Evolutionary conservation across 2,797 vertebrate species (phyloP).

Genomic region (Cetoscarus ocellatus): DNA sequence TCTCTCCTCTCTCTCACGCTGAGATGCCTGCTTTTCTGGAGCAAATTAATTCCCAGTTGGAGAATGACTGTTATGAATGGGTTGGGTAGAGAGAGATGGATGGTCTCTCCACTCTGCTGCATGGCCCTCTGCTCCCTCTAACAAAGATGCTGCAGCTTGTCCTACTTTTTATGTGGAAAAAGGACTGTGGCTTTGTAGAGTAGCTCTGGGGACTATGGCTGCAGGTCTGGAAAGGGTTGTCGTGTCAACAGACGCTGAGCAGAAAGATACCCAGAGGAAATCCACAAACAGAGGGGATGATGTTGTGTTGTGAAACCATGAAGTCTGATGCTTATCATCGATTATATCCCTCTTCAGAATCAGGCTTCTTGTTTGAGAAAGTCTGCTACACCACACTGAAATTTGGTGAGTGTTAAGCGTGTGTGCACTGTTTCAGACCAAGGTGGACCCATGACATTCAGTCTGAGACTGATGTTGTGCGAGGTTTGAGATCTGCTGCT

Average conservation of each 20-base stretch:
- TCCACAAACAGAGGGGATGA: constrained; percentile 44
- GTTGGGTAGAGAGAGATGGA: constrained; percentile 64
- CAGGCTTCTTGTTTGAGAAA: constrained; percentile 32
- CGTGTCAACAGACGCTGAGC: constrained; percentile 61
- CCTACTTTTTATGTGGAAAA: constrained; percentile 73
- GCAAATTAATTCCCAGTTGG: constrained; percentile 78
- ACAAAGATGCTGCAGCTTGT: constrained; percentile 76
- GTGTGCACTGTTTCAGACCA: constrained; percentile 18
- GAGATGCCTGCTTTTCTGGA: constrained; percentile 69
- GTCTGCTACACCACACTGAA: constrained; percentile 33
- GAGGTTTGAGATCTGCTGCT: constrained; percentile 8
- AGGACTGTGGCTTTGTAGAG: constrained; percentile 73
- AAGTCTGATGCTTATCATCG: constrained; percentile 51
- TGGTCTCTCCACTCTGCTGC: constrained; percentile 62
- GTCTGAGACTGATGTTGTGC: constrained; percentile 25
- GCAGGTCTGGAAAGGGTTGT: constrained; percentile 57
- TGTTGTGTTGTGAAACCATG: constrained; percentile 42
- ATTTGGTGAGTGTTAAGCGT: constrained; percentile 29
- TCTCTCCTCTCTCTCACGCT: constrained; percentile 35
- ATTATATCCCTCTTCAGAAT: constrained; percentile 42
- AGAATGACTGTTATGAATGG: constrained; percentile 81
- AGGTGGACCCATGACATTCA: constrained; percentile 32
- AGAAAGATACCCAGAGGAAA: constrained; percentile 66
- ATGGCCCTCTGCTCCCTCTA: constrained; percentile 64
- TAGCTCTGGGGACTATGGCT: constrained; percentile 67